Base-by-base conservation (phyloP, 2,888 invertebrate species). In the Cinara cedri region DNA sequence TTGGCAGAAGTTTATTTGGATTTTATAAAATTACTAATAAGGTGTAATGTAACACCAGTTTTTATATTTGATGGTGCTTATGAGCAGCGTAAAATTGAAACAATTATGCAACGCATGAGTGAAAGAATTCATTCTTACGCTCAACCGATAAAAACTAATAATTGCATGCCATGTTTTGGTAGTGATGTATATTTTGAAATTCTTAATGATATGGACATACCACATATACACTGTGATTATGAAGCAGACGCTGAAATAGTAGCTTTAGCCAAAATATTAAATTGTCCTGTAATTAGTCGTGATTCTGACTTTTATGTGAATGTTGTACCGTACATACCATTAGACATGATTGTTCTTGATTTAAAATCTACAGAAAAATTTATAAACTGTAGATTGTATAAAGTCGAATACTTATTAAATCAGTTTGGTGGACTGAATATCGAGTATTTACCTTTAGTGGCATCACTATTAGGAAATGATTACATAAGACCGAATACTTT, bases 281-380 rank as follows among this genome's bases (percentile, higher is more conserved):
- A 91, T 55, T 96, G 95, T 83, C 96, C 97, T 0, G 92, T 98
- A 2, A 85, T 98, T 4, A 96, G 96, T 84, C 93, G 92, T 83
- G 98, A 98, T 86, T 97, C 97, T 0, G 98, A 98, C 87, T 98
- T 96, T 86, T 96, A 91, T 84, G 91, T 98, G 82, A 95, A 92
- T 86, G 92, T 94, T 86, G 90, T 94, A 0, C 86, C 88, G 1
- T 96, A 95, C 83, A 92, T 98, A 82, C 94, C 95, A 0, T 90
- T 94, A 82, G 88, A 90, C 46, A 91, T 90, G 34, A 84, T 94
- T 14, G 88, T 90, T 6, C 85, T 88, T 9, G 88, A 88, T 57
- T 76, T 82, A 14, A 68, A 71, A 46, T 70, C 80, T 49, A 55
- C 66, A 16, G 57, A 81, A 10, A 83, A 85, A 24, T 88, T 86